Conservation (phyloP, 2,113 vertebrate genomes). For the Myanophis thanlyinensis region DNA sequence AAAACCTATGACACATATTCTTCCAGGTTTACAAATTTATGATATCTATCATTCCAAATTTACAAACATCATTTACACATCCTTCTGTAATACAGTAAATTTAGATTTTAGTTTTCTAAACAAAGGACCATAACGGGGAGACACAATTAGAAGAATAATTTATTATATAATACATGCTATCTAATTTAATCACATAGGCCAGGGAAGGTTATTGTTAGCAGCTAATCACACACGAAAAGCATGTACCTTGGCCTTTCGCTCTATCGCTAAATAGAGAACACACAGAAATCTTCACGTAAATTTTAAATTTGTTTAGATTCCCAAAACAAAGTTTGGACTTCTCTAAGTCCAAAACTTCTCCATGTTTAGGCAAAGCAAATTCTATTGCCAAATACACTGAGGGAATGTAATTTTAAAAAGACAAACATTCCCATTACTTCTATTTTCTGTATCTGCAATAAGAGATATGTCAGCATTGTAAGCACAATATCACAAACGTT, state of each 20-base stretch:
- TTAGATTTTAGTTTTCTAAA: not conserved
- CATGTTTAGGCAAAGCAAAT: not conserved
- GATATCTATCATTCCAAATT: not conserved
- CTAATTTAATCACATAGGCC: not conserved
- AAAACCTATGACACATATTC: not conserved
- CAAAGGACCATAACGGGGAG: not conserved
- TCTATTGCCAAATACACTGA: not conserved
- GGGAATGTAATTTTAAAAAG: not conserved
- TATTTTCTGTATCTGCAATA: not conserved
- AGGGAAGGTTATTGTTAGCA: not conserved
- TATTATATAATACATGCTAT: conserved; percentile 12
- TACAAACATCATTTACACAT: not conserved
- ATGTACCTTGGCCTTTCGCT: not conserved
- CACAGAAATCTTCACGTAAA: not conserved
- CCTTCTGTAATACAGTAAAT: not conserved
- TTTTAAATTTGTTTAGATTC: not conserved
- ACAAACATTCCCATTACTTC: not conserved
- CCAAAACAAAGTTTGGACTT: not conserved
- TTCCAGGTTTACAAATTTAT: conserved; percentile 15
- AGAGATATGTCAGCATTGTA: not conserved
- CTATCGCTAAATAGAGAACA: not conserved
- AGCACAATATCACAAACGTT: not conserved
- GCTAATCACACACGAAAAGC: not conserved
- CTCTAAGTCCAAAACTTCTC: not conserved
- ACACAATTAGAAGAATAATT: not conserved